Conservation (phyloP, 2,888 invertebrate species). For the Scaeva pyrastri region DNA sequence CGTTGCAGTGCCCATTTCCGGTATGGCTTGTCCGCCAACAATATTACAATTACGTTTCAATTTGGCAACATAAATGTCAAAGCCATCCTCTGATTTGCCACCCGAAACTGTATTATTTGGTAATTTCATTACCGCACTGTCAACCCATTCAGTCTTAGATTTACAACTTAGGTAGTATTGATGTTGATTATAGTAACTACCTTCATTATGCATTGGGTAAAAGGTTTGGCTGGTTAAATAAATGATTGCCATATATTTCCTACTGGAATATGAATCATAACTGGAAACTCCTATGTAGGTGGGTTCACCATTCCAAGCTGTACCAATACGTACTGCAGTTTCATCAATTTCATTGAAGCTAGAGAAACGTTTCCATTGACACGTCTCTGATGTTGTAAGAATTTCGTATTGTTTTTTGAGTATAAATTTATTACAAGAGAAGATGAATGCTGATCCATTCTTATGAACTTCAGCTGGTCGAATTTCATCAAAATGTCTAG, state of each 20-base stretch:
- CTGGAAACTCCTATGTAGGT: background rate
- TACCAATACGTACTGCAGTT: background rate
- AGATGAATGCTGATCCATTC: background rate
- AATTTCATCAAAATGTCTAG: conserved; percentile 35
- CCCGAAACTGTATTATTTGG: conserved; percentile 22
- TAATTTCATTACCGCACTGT: background rate
- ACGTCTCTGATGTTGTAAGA: background rate
- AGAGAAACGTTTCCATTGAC: background rate
- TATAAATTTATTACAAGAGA: conserved; percentile 1
- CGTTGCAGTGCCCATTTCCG: background rate
- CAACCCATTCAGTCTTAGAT: background rate
- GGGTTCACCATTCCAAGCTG: conserved; percentile 10
- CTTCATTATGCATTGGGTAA: background rate
- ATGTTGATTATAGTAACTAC: background rate
- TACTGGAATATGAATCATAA: background rate
- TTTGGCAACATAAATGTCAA: conserved; percentile 11
- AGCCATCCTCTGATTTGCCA: background rate
- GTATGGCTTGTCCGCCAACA: conserved; percentile 4
- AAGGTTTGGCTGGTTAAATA: background rate
- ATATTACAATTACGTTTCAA: conserved; percentile 5
- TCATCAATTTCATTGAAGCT: background rate
- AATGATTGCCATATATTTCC: too few relatives aligned
- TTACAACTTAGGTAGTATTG: background rate
- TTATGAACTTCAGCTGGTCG: background rate
- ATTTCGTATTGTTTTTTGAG: conserved; percentile 2